phyloP scores from a whole-genome alignment of 2,888 invertebrate genomes.

The Acrobasis suavella region DNA sequence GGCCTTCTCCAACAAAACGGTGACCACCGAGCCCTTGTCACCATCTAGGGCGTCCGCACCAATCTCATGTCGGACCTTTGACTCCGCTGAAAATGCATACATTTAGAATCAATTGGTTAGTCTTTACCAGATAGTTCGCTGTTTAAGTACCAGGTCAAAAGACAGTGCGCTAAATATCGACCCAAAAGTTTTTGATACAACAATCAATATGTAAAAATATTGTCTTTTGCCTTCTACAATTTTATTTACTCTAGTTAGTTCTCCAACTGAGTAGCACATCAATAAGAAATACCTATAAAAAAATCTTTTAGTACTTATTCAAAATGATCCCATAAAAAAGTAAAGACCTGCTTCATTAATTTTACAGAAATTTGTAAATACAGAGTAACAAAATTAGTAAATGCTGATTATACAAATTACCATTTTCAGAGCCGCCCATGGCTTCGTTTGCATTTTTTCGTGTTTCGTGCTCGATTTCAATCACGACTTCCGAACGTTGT shows the following conservation, averaged over 20 bases:
- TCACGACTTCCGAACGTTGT: slow-evolving; percentile 89
- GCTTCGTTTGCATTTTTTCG: slow-evolving; percentile 51
- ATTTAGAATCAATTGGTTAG: background rate
- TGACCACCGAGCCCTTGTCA: slow-evolving; percentile 57
- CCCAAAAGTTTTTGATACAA: too few species aligned
- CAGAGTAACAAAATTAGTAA: background rate
- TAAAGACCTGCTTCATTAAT: too few species aligned
- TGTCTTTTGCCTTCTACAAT: background rate
- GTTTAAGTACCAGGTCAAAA: too few species aligned
- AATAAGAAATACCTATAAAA: too few species aligned
- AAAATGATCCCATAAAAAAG: too few species aligned
- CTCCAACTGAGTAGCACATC: too few species aligned
- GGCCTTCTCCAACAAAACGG: slow-evolving; percentile 79
- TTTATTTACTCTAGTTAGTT: too few species aligned
- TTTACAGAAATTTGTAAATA: background rate
- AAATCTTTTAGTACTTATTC: too few species aligned
- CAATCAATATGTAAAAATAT: slow-evolving; percentile 5
- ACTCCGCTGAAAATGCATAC: slow-evolving; percentile 62
- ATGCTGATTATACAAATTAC: slow-evolving; percentile 38
- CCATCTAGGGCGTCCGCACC: slow-evolving; percentile 35
- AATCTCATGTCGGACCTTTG: slow-evolving; percentile 57
- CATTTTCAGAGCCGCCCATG: slow-evolving; percentile 74
- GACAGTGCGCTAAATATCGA: too few species aligned
- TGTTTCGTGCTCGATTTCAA: slow-evolving; percentile 86
- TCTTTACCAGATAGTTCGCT: too few species aligned